phyloP scores from a whole-genome alignment of 2,888 invertebrate genomes.

The Ceriagrion tenellum region DNA sequence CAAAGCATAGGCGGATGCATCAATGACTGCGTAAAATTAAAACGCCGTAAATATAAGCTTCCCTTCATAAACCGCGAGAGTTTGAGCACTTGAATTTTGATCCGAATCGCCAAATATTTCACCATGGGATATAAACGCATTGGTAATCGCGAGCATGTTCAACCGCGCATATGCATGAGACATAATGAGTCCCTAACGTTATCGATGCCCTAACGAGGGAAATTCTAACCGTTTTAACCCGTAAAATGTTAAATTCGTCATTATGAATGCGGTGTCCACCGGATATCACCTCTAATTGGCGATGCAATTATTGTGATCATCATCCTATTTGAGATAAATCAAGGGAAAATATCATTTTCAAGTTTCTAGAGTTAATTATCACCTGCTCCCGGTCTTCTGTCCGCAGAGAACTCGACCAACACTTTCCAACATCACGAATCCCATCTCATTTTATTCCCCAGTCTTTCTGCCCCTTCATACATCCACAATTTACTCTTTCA shows the following conservation, averaged over 20 bases:
- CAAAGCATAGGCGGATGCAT: not conserved
- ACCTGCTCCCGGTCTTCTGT: not conserved
- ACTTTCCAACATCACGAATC: not conserved
- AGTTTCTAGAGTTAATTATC: not conserved
- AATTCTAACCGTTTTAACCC: not conserved
- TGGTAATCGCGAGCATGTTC: not conserved
- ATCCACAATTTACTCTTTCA: not conserved
- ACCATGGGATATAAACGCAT: not conserved
- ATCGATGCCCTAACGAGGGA: not conserved
- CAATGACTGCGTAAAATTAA: not conserved
- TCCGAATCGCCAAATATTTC: not conserved
- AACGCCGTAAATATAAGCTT: not conserved
- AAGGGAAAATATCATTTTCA: not conserved
- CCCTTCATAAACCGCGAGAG: not conserved
- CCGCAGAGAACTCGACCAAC: not conserved
- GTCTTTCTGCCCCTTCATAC: not conserved
- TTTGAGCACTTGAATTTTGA: not conserved
- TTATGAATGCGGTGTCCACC: constrained; percentile 5
- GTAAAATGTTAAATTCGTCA: not conserved
- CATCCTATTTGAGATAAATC: constrained; percentile 13
- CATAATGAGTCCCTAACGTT: not conserved
- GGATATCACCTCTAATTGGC: not conserved
- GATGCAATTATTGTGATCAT: constrained; percentile 14
- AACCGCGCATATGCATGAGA: not conserved
- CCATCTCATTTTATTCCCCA: not conserved